phyloP scores from a whole-genome alignment of 92 coral and sea anemone genomes.

The Siderastrea siderea region DNA sequence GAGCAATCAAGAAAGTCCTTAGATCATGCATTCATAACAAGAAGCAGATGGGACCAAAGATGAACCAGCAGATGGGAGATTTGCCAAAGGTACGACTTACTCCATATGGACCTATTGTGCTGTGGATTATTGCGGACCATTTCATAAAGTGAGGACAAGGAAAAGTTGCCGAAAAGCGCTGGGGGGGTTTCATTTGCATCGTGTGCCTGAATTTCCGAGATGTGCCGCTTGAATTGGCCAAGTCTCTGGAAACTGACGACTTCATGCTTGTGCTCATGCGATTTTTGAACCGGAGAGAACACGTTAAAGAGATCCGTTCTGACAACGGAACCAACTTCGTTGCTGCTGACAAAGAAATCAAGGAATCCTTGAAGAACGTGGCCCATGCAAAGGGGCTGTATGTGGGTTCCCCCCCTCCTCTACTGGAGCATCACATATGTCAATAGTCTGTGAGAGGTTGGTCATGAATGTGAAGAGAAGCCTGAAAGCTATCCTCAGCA shows the following conservation, averaged over 20 bases:
- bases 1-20: neutral
- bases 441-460: conserved; percentile 78
- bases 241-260: conserved; percentile 66
- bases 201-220: conserved; percentile 63
- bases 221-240: conserved; percentile 65
- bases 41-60: conserved; percentile 24
- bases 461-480: conserved; percentile 68
- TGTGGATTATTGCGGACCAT: conserved; percentile 70
- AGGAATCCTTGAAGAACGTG: conserved; percentile 28
- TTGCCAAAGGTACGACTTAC: conserved; percentile 53
- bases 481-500: conserved; percentile 62
- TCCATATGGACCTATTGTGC: conserved; percentile 57
- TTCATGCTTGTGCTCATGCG: conserved; percentile 49
- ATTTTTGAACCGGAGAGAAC: conserved; percentile 54
- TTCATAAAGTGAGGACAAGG: conserved; percentile 66
- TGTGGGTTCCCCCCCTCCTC: conserved; percentile 55
- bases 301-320: conserved; percentile 55
- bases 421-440: conserved; percentile 77
- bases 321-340: conserved; percentile 57
- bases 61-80: conserved; percentile 42
- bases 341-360: conserved; percentile 57
- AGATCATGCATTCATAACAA: conserved; percentile 5
- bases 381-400: conserved; percentile 63
- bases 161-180: conserved; percentile 59
- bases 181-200: conserved; percentile 52